Evolutionary conservation across 1,140 invertebrate genomes (phyloP).

Genomic region (Watersipora subatra): DNA sequence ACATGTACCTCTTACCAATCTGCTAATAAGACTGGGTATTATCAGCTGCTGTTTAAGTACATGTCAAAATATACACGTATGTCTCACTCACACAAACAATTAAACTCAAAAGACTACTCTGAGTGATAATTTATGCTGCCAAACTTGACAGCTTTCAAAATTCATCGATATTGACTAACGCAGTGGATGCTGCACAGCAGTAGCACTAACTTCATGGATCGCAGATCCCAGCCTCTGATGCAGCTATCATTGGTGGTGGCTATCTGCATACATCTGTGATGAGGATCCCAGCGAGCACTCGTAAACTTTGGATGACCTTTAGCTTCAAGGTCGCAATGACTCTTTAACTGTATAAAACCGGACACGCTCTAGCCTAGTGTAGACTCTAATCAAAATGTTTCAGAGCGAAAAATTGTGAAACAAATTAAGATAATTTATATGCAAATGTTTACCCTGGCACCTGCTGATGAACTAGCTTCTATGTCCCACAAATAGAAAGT

Average conservation of each 20-base stretch:
- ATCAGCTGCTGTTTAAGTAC: too few relatives aligned
- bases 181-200: too few relatives aligned
- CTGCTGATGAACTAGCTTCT: conserved; percentile 21
- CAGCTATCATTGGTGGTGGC: conserved; percentile 66
- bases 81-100: too few relatives aligned
- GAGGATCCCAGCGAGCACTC: conserved; percentile 82
- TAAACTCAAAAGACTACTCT: too few relatives aligned
- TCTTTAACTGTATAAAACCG: conserved; percentile 22
- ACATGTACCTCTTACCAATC: too few relatives aligned
- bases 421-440: not conserved
- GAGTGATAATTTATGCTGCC: too few relatives aligned
- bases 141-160: too few relatives aligned
- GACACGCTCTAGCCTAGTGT: conserved; percentile 7
- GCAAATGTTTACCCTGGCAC: not conserved
- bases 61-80: too few relatives aligned
- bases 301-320: conserved; percentile 61
- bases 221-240: conserved; percentile 73
- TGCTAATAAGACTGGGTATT: too few relatives aligned
- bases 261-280: conserved; percentile 72
- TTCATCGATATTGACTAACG: too few relatives aligned
- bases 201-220: conserved; percentile 44
- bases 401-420: conserved; percentile 1
- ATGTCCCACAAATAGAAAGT: conserved; percentile 54
- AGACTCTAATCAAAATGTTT: not conserved
- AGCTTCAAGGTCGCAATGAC: conserved; percentile 40